Evolutionary conservation across 2,888 invertebrate genomes (phyloP), one percentile per base, ranked within the genome.

Genomic region (Argynnis bischoffii): DNA sequence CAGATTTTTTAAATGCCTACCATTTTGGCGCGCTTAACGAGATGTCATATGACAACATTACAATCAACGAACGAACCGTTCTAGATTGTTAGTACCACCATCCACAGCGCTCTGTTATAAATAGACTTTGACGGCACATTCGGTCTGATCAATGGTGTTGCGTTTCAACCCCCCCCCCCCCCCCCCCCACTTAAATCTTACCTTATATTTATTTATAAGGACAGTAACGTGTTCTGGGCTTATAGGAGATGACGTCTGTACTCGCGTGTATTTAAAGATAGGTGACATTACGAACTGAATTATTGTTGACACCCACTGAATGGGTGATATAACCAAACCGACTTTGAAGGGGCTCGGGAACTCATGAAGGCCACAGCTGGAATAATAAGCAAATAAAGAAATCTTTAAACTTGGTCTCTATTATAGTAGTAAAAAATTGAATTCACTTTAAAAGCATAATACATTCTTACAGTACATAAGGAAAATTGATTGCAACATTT

Each of bases 251-350:
- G 85, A 80, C 3, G 80, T 76, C 53, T 86, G 86, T 1, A 86
- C 70, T 8, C 85, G 73, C 0, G 81, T 79, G 55, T 74, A 79
- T 67, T 78, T 79, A 14, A 84, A 41, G 6, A 85, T 76, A 0
- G 86, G 76, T 0, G 79, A 73, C 46, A 76, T 68, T 2, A 80
- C 59, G 18, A 75, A 81, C 35, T 76, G 69, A 2, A 81, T 35
- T 0, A 74, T 56, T 0, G 84, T 82, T 2, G 87, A 74, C n/a
- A 84, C 47, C 87, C 87, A 87, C 50, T 87, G 86, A 0, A 82
- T 72, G 1, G 85, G 84, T 0, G 86, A 79, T 1, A 76, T 57
- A 1, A 83, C 21, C 1, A 86, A 14, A 3, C 64, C 71, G 53
- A 79, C 18, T 1, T 73, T 69, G 3, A 78, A 79, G 0, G 82